These are phyloP conservation scores for Campoletis sonorensis DNA, from an alignment of 1,140 invertebrate genomes.

Conservation along the genomic window DNA sequence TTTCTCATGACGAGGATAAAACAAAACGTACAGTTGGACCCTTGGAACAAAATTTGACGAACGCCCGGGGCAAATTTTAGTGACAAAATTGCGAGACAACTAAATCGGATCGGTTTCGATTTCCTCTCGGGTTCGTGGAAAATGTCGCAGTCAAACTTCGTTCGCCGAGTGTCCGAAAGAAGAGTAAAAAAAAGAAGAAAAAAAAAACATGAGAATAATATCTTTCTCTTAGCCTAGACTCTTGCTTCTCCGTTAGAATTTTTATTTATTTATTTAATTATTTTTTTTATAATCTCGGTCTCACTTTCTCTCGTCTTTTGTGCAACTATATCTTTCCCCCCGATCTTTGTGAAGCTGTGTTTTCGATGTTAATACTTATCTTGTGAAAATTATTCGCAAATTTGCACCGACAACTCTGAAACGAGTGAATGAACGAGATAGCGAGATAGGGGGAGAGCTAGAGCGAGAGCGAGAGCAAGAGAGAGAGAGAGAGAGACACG, in stretches of 20 bases:
- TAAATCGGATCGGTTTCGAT: neutral
- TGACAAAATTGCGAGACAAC: neutral
- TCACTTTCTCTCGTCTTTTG: slow-evolving; percentile 17
- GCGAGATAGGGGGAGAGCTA: neutral
- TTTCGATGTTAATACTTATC: neutral
- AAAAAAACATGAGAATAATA: slow-evolving; percentile 53
- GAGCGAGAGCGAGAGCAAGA: neutral
- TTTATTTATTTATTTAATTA: neutral
- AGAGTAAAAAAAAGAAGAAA: slow-evolving; percentile 56
- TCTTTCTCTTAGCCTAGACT: slow-evolving; percentile 48
- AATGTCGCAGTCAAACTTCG: slow-evolving; percentile 63
- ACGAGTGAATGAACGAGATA: neutral
- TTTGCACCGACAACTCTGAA: neutral
- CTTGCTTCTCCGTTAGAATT: neutral
- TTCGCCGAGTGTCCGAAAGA: slow-evolving; percentile 70
- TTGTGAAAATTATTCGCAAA: too few species aligned
- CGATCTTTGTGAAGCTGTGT: neutral
- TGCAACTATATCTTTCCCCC: slow-evolving; percentile 13
- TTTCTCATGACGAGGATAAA: slow-evolving; percentile 44
- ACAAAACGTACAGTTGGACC: slow-evolving; percentile 67
- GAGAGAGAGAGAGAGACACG: neutral
- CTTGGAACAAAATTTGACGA: slow-evolving; percentile 72
- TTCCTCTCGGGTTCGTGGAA: slow-evolving; percentile 18
- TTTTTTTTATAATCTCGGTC: too few species aligned
- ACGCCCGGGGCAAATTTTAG: slow-evolving; percentile 46